Evolutionary conservation across 2,797 vertebrate genomes (phyloP).

Genomic region (Nasua narica): DNA sequence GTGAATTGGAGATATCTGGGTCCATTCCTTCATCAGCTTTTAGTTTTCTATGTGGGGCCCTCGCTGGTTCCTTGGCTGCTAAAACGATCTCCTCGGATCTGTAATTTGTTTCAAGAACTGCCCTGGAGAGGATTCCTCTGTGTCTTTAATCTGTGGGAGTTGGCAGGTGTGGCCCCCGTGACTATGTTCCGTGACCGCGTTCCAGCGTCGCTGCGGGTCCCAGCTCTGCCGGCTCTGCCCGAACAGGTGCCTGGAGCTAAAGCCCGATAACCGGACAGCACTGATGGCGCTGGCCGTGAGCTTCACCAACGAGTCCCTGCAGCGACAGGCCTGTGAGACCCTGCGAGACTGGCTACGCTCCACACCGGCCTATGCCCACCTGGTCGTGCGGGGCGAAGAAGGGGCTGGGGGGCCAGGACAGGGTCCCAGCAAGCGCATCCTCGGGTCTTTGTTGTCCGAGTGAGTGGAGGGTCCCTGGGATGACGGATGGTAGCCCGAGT

Average conservation of each 20-base stretch:
- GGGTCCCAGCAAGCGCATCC: slow-evolving; percentile 84
- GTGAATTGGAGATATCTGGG: background rate
- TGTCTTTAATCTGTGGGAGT: background rate
- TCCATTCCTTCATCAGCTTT: background rate
- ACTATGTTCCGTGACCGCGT: background rate
- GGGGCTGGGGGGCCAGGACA: slow-evolving; percentile 77
- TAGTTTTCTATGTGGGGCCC: slow-evolving; percentile 8
- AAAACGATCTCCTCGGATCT: background rate
- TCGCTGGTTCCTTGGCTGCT: background rate
- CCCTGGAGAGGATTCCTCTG: background rate
- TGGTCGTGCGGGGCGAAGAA: slow-evolving; percentile 82
- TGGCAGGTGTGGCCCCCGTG: background rate
- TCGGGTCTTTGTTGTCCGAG: slow-evolving; percentile 95
- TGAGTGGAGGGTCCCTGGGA: slow-evolving; percentile 82
- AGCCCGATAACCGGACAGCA: slow-evolving; percentile 94
- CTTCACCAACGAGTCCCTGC: slow-evolving; percentile 97
- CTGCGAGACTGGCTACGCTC: slow-evolving; percentile 95
- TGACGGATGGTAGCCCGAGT: background rate
- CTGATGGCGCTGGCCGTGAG: slow-evolving; percentile 98
- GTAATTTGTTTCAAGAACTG: background rate
- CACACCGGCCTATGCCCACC: slow-evolving; percentile 91
- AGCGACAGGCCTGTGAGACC: slow-evolving; percentile 97
- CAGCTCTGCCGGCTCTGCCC: background rate
- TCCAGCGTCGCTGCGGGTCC: background rate
- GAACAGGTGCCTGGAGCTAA: slow-evolving; percentile 94